These are phyloP conservation scores for Corythoichthys intestinalis DNA, from an alignment of 2,113 vertebrate genomes.

Conservation along the genomic window DNA sequence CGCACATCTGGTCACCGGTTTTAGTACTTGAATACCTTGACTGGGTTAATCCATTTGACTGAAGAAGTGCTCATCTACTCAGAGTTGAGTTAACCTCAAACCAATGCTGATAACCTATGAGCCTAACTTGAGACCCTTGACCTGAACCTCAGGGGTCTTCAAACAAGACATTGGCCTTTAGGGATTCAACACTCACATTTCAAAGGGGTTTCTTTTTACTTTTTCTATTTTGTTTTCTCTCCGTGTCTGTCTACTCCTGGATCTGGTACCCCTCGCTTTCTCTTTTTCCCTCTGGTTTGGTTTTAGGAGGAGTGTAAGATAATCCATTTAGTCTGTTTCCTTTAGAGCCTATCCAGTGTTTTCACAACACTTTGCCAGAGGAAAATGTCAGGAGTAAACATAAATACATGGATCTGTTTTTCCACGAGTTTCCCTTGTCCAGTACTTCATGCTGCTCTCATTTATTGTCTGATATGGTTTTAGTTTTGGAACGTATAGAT, in stretches of 20 bases:
- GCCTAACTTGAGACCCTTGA: constrained; percentile 53
- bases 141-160: constrained; percentile 49
- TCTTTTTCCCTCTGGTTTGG: constrained; percentile 22
- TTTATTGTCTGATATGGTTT: background rate
- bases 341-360: constrained; percentile 36
- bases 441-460: background rate
- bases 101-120: constrained; percentile 56
- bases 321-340: constrained; percentile 51
- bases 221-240: constrained; percentile 33
- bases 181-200: constrained; percentile 42
- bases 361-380: constrained; percentile 45
- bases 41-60: constrained; percentile 37
- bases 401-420: constrained; percentile 33
- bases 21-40: constrained; percentile 40
- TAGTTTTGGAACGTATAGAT: background rate
- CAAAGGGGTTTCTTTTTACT: constrained; percentile 35
- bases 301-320: constrained; percentile 31
- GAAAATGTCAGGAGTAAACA: constrained; percentile 34
- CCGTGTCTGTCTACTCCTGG: constrained; percentile 4
- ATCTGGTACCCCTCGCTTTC: constrained; percentile 14
- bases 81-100: constrained; percentile 52
- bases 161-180: constrained; percentile 60
- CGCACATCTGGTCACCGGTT: constrained; percentile 18
- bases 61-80: constrained; percentile 29
- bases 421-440: constrained; percentile 4